Conservation (phyloP, 2,797 vertebrate species). For the Pangasius krempfi region DNA sequence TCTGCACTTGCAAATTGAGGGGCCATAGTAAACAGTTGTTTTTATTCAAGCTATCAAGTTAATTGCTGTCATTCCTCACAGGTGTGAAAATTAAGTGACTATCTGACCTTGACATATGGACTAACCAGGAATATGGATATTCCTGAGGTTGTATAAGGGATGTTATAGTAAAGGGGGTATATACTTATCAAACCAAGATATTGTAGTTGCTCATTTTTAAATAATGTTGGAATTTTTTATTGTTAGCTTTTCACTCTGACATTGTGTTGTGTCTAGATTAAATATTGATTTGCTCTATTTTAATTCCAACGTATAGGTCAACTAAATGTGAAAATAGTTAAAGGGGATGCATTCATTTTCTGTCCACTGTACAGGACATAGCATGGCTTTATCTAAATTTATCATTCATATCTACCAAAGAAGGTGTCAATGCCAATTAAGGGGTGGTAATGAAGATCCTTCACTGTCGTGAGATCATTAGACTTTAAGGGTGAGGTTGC, state of each 20-base stretch:
- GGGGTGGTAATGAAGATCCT: not conserved
- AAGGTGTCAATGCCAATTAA: constrained; percentile 20
- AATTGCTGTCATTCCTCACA: not conserved
- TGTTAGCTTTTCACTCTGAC: not conserved
- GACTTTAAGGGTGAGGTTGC: constrained; percentile 28
- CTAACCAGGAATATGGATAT: not conserved
- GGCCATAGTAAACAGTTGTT: not conserved
- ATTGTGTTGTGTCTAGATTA: not conserved
- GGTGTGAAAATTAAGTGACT: not conserved
- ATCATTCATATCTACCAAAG: not conserved
- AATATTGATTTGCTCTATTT: not conserved
- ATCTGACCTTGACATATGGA: not conserved
- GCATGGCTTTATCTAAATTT: not conserved
- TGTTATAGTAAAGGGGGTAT: not conserved
- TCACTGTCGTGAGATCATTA: constrained; percentile 32
- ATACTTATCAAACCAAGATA: not conserved
- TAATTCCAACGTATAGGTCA: not conserved
- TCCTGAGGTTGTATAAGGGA: not conserved
- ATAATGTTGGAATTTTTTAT: not conserved
- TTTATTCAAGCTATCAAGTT: not conserved
- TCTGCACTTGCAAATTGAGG: not conserved
- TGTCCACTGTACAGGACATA: not conserved
- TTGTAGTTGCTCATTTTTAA: not conserved
- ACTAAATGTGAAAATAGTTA: not conserved
- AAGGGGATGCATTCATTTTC: not conserved